Evolutionary conservation across 2,888 invertebrate species (phyloP).

Genomic region (Bruchidius siliquastri): DNA sequence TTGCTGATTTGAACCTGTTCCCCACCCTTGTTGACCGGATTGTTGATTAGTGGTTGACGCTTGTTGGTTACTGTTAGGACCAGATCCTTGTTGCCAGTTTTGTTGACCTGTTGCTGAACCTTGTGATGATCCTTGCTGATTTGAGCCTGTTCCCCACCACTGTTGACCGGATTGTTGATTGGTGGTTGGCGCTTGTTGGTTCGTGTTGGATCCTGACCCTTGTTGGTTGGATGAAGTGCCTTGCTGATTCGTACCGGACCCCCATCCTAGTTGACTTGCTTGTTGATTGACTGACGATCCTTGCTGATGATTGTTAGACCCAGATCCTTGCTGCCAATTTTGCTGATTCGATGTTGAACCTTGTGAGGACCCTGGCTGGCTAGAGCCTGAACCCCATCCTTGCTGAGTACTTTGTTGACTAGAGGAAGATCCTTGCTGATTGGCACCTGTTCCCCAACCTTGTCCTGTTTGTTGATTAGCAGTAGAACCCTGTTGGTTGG

Average conservation of each 20-base stretch:
- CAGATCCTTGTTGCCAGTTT: not conserved
- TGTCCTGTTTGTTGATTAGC: slow-evolving; percentile 9
- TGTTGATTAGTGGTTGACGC: not conserved
- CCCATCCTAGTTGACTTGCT: slow-evolving; percentile 18
- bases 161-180: not conserved
- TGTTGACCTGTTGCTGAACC: not conserved
- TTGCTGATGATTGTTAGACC: slow-evolving; percentile 5
- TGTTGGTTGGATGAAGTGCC: slow-evolving; percentile 12
- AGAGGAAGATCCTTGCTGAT: slow-evolving; percentile 13
- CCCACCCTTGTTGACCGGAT: not conserved
- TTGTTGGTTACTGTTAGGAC: not conserved
- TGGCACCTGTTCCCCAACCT: slow-evolving; percentile 10
- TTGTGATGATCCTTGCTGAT: no score
- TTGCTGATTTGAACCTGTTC: no score
- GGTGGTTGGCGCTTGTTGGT: slow-evolving; percentile 12
- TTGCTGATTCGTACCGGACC: slow-evolving; percentile 10
- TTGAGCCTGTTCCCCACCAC: no score
- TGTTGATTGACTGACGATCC: slow-evolving; percentile 9
- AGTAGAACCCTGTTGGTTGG: not conserved
- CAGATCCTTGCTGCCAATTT: slow-evolving; percentile 9
- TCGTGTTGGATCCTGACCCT: slow-evolving; percentile 9
- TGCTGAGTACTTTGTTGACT: not conserved
- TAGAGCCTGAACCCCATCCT: not conserved
- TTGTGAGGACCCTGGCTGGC: slow-evolving; percentile 14
- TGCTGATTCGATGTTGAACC: slow-evolving; percentile 9